A percentile compares a stretch with the other conserved stretches of the same genome.
These are phyloP conservation scores for Pluvianellus socialis DNA, from an alignment of 2,113 vertebrate species.

Conservation along the genomic window DNA sequence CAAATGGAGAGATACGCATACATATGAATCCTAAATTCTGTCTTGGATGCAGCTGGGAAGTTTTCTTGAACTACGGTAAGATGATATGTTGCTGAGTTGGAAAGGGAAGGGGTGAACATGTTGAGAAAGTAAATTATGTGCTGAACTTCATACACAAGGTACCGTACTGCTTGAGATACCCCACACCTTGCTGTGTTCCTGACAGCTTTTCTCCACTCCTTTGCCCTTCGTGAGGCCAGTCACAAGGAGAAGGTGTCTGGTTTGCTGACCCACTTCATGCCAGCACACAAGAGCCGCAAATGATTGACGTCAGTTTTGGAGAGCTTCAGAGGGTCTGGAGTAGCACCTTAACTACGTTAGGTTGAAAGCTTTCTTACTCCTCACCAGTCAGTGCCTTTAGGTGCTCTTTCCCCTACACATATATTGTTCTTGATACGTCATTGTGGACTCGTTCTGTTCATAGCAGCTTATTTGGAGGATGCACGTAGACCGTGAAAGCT, in stretches of 20 bases:
- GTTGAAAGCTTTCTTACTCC: not conserved
- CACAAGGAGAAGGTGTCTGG: not conserved
- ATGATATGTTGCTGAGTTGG: not conserved
- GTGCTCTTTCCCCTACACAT: rapidly evolving
- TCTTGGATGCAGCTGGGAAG: not conserved
- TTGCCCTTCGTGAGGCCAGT: not conserved
- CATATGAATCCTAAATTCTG: not conserved
- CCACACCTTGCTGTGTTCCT: not conserved
- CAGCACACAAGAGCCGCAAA: rapidly evolving
- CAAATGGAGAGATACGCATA: not conserved
- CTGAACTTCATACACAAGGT: not conserved
- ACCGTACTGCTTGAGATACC: not conserved
- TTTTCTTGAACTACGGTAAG: constrained; percentile 24
- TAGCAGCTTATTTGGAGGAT: not conserved
- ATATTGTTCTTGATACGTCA: not conserved
- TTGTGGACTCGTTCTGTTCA: not conserved
- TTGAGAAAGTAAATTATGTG: not conserved
- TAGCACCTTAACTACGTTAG: not conserved
- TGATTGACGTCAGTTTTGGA: rapidly evolving
- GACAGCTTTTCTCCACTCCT: not conserved
- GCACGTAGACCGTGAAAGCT: rapidly evolving
- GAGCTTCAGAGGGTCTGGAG: not conserved
- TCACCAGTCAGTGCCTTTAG: not conserved
- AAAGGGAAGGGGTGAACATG: not conserved
- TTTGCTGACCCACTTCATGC: not conserved